These are phyloP conservation scores for Platysteira castanea DNA, from an alignment of 2,113 vertebrate genomes.

Conservation along the genomic window DNA sequence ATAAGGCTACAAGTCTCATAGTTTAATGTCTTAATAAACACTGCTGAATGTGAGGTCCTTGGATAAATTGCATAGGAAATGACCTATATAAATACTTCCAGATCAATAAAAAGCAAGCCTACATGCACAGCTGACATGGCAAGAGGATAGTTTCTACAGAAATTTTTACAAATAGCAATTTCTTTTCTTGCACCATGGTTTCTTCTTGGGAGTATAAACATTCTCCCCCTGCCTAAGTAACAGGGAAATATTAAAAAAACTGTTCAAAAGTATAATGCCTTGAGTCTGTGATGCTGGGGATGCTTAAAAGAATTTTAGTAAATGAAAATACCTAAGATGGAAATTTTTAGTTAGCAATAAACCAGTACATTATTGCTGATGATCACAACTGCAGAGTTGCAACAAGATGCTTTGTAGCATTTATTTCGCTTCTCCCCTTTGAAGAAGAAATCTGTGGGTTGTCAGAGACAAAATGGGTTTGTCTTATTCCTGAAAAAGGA, in stretches of 20 bases:
- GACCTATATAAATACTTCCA: not conserved
- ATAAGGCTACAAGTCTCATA: not conserved
- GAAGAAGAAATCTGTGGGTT: not conserved
- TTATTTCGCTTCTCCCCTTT: not conserved
- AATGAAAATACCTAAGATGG: not conserved
- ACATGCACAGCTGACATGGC: not conserved
- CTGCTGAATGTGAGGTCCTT: not conserved
- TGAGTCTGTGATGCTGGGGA: not conserved
- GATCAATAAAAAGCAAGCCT: conserved; percentile 6
- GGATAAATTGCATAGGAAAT: not conserved
- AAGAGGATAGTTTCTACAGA: not conserved
- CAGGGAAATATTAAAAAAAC: not conserved
- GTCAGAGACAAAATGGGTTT: not conserved
- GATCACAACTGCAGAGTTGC: not conserved
- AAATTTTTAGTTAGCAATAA: not conserved
- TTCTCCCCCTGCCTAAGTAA: not conserved
- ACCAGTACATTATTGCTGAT: not conserved
- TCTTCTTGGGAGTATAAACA: not conserved
- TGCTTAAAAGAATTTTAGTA: not conserved
- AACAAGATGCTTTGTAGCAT: not conserved
- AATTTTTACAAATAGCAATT: not conserved
- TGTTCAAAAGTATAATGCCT: not conserved
- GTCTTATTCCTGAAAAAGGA: not conserved
- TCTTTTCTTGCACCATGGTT: conserved; percentile 5
- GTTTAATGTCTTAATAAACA: not conserved